Evolutionary conservation across 35 echinoderm and acorn worm genomes (phyloP).

Genomic region (Anneissia japonica): DNA sequence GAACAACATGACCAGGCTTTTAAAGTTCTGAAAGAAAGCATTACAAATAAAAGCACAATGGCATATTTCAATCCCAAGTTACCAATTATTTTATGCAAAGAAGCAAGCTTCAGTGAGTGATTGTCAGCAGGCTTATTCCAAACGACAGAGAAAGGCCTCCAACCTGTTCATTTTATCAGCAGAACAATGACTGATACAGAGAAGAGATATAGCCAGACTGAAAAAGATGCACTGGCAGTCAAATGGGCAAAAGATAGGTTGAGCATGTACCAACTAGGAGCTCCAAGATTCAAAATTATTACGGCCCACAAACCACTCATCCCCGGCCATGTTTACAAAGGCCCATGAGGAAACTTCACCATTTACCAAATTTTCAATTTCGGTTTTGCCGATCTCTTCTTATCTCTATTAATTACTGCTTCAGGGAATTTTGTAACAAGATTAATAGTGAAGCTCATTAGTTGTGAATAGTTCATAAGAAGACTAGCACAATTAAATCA

Average conservation of each 20-base stretch:
- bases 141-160: conserved; percentile 25
- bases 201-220: conserved; percentile 65
- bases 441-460: conserved; percentile 48
- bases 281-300: conserved; percentile 33
- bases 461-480: conserved; percentile 27
- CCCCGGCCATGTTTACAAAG: conserved; percentile 51
- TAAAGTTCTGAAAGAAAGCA: conserved; percentile 45
- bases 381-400: conserved; percentile 44
- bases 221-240: conserved; percentile 46
- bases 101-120: conserved; percentile 59
- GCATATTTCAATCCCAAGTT: conserved; percentile 44
- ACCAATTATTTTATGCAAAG: conserved; percentile 38
- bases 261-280: conserved; percentile 38
- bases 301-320: conserved; percentile 59
- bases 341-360: conserved; percentile 28
- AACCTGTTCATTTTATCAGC: conserved; percentile 53
- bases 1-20: conserved; percentile 28
- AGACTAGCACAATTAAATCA: conserved; percentile 23
- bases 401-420: conserved; percentile 24
- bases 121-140: conserved; percentile 66
- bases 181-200: conserved; percentile 34
- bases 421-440: conserved; percentile 54
- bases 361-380: too few species aligned
- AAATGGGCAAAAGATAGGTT: conserved; percentile 48
- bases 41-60: conserved; percentile 38